Evolutionary conservation across 2,113 vertebrate genomes (phyloP).

Genomic region (Mystacornis crossleyi): DNA sequence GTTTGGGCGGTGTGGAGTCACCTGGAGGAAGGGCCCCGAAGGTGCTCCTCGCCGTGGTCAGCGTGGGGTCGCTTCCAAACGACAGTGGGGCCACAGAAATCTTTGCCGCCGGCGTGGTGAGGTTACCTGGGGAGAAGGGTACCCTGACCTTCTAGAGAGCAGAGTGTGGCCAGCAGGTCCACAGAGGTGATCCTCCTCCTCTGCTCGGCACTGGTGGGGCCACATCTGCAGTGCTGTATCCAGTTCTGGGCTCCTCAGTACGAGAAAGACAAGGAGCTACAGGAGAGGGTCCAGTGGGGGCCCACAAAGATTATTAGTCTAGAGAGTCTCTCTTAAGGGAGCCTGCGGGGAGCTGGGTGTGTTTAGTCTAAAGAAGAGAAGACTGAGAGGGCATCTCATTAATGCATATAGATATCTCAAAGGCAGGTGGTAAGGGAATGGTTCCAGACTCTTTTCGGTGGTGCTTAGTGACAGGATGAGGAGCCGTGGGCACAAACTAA

Average conservation of each 20-base stretch:
- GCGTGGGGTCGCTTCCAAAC: neutral
- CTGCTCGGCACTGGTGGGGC: neutral
- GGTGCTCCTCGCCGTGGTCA: neutral
- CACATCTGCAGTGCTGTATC: too few relatives aligned
- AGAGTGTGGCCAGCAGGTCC: neutral
- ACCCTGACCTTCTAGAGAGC: neutral
- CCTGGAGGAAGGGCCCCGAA: neutral
- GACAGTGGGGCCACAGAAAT: neutral
- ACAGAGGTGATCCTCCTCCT: neutral
- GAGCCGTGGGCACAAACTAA: neutral
- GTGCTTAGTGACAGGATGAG: neutral
- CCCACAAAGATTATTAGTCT: neutral
- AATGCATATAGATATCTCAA: neutral
- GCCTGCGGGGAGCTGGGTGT: accelerated
- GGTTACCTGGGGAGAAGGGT: neutral
- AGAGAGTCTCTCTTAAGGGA: neutral
- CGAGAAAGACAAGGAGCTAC: neutral
- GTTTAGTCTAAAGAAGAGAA: neutral
- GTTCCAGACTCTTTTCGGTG: neutral
- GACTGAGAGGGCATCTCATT: neutral
- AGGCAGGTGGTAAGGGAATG: too few relatives aligned
- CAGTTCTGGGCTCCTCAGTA: neutral
- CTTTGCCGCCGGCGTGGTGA: neutral
- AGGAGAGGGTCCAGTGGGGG: too few relatives aligned
- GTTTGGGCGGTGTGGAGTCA: accelerated